Base-by-base conservation (phyloP, 2,797 vertebrate genomes). In the Miichthys miiuy region DNA sequence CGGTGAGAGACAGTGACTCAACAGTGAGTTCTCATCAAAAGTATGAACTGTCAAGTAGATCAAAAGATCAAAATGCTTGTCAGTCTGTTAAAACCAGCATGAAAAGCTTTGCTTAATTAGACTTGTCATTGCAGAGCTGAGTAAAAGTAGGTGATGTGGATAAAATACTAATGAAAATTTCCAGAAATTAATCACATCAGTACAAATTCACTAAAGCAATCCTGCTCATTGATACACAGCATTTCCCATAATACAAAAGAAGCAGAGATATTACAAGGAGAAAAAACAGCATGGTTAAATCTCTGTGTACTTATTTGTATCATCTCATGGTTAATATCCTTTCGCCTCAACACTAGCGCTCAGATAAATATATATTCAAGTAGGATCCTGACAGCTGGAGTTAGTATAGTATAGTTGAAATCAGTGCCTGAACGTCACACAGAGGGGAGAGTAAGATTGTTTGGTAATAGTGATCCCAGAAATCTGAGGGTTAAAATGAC, bases 301-400 rank as follows among this genome's bases (percentile, higher is more conserved):
- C 25, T 58, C 18, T 71, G 11, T 8, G 30, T 34, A 34, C 30
- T 7, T 30, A 7, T 42, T 44, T 20, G 38, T 47, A 34, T 57
- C 3, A 1, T 55, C 25, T 62, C 25, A 69, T 12, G 11, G 18
- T 56, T 54, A 27, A 51, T 44, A 42, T 44, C 27, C 38, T 11
- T 9, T 41, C 18, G 2, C 48, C 20, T 27, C 20, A 11, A 4
- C n/a, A 23, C 38, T 42, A 16, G 3, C 30, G 23, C 13, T 58
- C 16, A 47, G 25, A 61, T 42, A 1, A 65, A 47, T 64, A 71
- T 64, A 71, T 38, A 64, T 72, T 11, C 4, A 1, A 51, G 58
- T 44, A 10, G 38, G 20, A 30, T 46, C 16, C 38, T 50, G 44
- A 27, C 16, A 7, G 13, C 56, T 71, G 16, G 20, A 42, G 11